phyloP scores from a whole-genome alignment of 2,113 vertebrate genomes.

The Anseranas semipalmata region DNA sequence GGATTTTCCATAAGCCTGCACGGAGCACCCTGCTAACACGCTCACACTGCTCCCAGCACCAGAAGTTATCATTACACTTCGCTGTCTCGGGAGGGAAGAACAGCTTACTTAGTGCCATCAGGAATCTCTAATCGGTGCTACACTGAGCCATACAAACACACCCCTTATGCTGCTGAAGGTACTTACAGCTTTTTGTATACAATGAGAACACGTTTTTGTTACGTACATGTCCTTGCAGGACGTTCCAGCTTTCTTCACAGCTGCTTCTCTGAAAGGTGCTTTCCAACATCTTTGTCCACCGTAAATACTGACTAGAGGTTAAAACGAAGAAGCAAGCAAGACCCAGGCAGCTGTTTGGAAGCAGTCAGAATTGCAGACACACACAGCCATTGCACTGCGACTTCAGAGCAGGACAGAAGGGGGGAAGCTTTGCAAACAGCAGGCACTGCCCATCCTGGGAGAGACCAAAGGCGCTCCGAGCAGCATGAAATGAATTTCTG shows the following conservation, averaged over 20 bases:
- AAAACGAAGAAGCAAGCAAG: background rate
- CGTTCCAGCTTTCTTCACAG: background rate
- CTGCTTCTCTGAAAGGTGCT: background rate
- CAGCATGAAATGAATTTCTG: background rate
- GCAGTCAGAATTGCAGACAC: background rate
- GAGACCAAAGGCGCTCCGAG: background rate
- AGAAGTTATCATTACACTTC: background rate
- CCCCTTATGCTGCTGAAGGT: background rate
- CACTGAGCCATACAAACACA: background rate
- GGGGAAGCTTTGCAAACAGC: background rate
- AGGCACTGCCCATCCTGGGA: background rate
- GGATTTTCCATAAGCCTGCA: background rate
- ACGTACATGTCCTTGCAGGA: background rate
- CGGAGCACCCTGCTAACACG: accelerated
- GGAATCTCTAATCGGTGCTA: background rate
- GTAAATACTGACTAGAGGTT: background rate
- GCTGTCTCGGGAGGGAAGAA: background rate
- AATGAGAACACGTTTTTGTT: background rate
- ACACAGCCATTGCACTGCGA: background rate
- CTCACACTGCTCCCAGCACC: background rate
- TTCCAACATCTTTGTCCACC: background rate
- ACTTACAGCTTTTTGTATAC: background rate
- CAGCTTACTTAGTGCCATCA: background rate
- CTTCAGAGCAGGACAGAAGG: background rate
- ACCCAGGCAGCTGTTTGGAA: background rate